Percentiles rank a stretch among this genome's conserved stretches.
These are phyloP conservation scores for Lasioglossum pauxillum DNA, from an alignment of 2,888 invertebrate genomes.

Conservation along the genomic window DNA sequence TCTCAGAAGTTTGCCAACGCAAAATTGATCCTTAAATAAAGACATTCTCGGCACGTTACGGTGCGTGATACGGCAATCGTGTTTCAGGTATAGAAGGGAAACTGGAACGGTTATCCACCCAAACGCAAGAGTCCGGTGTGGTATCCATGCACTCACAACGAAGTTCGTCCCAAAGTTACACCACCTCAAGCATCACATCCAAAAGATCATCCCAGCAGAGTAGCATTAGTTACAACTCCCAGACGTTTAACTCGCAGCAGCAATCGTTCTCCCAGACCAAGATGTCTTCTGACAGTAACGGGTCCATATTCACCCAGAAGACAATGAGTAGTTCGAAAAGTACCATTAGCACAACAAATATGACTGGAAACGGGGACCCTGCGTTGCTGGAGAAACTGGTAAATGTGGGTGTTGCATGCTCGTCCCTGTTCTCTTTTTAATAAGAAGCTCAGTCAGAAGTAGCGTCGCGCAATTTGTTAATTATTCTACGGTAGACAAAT, in stretches of 20 bases:
- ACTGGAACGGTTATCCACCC: slow-evolving; percentile 83
- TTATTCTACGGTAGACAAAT: background rate
- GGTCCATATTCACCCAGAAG: slow-evolving; percentile 79
- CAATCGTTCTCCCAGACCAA: slow-evolving; percentile 80
- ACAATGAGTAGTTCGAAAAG: slow-evolving; percentile 79
- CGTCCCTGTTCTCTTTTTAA: slow-evolving; percentile 34
- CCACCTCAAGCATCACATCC: slow-evolving; percentile 84
- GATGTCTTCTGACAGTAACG: slow-evolving; percentile 78
- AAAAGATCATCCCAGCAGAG: slow-evolving; percentile 88
- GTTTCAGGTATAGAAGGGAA: slow-evolving; percentile 81
- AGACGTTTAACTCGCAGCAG: slow-evolving; percentile 80
- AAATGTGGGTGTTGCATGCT: slow-evolving; percentile 78
- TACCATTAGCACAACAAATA: slow-evolving; percentile 76
- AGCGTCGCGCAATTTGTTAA: background rate
- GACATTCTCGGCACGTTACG: background rate
- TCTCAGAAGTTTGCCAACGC: background rate
- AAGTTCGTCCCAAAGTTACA: slow-evolving; percentile 87
- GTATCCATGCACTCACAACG: slow-evolving; percentile 88
- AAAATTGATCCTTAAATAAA: background rate
- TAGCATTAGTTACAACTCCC: slow-evolving; percentile 84
- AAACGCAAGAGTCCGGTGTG: slow-evolving; percentile 86
- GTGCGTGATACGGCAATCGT: slow-evolving; percentile 6
- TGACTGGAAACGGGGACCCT: slow-evolving; percentile 77
- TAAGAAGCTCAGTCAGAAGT: background rate
- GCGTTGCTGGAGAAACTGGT: slow-evolving; percentile 81